Conservation (phyloP, 2,113 vertebrate species). For the Salminus brasiliensis region DNA sequence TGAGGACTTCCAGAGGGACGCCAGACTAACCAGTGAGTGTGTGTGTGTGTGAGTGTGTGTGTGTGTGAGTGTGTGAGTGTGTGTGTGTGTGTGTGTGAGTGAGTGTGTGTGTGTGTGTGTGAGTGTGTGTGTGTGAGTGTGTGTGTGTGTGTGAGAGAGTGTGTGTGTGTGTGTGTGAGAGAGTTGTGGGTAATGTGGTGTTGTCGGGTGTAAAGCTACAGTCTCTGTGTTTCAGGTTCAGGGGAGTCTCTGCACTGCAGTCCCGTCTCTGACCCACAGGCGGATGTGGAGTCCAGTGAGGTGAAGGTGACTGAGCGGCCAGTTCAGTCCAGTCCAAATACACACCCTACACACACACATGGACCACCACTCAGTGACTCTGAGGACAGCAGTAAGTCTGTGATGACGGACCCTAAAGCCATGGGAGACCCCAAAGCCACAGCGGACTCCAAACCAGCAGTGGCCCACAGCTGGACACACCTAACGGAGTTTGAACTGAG, state of each 20-base stretch:
- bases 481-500: slow-evolving; percentile 93
- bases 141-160: not conserved
- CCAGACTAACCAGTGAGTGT: slow-evolving; percentile 84
- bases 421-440: not conserved
- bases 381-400: slow-evolving; percentile 83
- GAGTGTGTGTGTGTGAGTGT: no score
- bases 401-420: slow-evolving; percentile 69
- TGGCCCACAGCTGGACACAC: slow-evolving; percentile 84
- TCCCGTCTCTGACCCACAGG: slow-evolving; percentile 86
- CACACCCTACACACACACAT: slow-evolving; percentile 74
- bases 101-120: not conserved
- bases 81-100: no score
- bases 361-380: slow-evolving; percentile 85
- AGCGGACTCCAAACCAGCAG: slow-evolving; percentile 81
- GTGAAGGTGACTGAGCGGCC: slow-evolving; percentile 75
- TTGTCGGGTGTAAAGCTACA: not conserved
- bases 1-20: slow-evolving; percentile 83
- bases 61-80: not conserved
- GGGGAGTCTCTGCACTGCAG: slow-evolving; percentile 84
- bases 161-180: not conserved
- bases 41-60: not conserved
- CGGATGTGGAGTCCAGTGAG: slow-evolving; percentile 88
- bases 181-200: not conserved
- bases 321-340: slow-evolving; percentile 60
- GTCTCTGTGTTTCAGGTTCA: slow-evolving; percentile 72